Conservation (phyloP, 2,113 vertebrate species). For the Egretta garzetta region DNA sequence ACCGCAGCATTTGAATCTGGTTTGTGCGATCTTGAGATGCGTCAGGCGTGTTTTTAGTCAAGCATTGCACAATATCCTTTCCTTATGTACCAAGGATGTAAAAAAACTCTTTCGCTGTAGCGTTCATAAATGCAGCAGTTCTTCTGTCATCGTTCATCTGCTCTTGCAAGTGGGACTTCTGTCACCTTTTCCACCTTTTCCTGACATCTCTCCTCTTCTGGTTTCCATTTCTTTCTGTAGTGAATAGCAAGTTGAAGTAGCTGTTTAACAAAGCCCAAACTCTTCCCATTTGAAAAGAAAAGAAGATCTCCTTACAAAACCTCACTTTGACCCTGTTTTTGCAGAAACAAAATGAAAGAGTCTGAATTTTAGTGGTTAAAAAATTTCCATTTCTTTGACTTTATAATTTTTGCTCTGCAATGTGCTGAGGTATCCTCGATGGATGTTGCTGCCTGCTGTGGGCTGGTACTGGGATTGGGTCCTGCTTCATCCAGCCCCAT, state of each 20-base stretch:
- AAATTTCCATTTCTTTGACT: background rate
- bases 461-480: background rate
- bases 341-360: background rate
- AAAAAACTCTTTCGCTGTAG: background rate
- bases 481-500: fast-evolving
- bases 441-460: fast-evolving
- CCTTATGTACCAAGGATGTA: background rate
- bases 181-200: background rate
- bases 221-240: background rate
- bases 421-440: fast-evolving
- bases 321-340: background rate
- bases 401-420: background rate
- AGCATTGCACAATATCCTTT: background rate
- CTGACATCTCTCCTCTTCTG: background rate
- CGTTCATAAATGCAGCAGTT: background rate
- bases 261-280: background rate
- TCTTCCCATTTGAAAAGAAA: background rate
- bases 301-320: background rate
- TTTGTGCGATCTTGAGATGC: background rate
- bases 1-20: background rate
- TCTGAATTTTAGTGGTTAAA: background rate
- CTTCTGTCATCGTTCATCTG: background rate
- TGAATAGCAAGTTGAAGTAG: background rate
- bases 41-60: background rate
- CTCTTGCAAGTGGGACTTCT: background rate